Evolutionary conservation across 1,140 invertebrate genomes (phyloP).

Genomic region (Plutomurus gul): DNA sequence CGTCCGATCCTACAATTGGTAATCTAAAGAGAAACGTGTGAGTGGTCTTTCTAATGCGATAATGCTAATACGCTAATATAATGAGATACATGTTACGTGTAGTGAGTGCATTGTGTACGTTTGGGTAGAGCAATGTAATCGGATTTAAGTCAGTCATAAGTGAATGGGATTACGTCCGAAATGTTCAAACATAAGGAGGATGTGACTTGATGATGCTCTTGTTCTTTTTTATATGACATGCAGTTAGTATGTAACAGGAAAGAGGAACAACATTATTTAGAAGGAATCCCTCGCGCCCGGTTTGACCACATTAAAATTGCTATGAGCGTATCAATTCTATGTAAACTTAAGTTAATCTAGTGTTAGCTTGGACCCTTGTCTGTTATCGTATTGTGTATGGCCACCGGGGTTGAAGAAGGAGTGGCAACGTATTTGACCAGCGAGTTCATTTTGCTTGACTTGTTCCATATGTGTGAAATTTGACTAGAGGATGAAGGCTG

Average conservation of each 20-base stretch:
- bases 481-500: background rate
- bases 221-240: background rate
- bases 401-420: constrained; percentile 14
- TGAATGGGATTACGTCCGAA: background rate
- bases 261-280: constrained; percentile 6
- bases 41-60: too few species aligned
- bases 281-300: background rate
- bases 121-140: too few species aligned
- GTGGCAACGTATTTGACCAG: background rate
- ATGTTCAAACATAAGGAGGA: background rate
- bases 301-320: background rate
- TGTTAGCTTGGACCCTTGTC: background rate
- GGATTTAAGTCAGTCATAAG: background rate
- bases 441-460: constrained; percentile 13
- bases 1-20: too few species aligned
- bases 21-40: too few species aligned
- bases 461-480: constrained; percentile 18
- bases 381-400: background rate
- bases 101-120: too few species aligned
- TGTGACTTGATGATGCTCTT: constrained; percentile 4
- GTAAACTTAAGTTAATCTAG: background rate
- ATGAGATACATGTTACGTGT: too few species aligned
- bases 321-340: background rate
- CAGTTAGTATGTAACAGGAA: background rate
- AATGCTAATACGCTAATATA: too few species aligned